phyloP scores from a whole-genome alignment of 1,140 invertebrate genomes.

The Odontomachus brunneus region DNA sequence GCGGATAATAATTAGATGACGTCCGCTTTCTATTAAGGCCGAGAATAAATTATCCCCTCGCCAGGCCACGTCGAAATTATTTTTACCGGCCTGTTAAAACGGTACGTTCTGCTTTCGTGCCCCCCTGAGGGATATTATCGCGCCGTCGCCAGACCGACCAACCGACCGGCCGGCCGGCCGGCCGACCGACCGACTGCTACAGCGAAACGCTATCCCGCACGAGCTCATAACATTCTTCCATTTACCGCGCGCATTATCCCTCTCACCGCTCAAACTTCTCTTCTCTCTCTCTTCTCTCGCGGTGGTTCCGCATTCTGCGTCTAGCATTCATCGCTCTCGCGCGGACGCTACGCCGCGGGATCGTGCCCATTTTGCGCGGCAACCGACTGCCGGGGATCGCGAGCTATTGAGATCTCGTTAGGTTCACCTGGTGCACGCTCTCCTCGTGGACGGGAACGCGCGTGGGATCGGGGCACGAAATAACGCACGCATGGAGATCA shows the following conservation, averaged over 20 bases:
- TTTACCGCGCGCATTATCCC: constrained; percentile 53
- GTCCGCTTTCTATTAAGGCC: constrained; percentile 32
- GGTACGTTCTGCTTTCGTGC: constrained; percentile 39
- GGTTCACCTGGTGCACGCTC: constrained; percentile 26
- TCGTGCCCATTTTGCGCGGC: constrained; percentile 44
- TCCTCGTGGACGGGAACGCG: constrained; percentile 36
- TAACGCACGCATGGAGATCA: constrained; percentile 17
- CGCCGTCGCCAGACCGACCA: constrained; percentile 8
- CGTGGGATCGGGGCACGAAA: constrained; percentile 54
- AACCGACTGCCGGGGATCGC: constrained; percentile 50
- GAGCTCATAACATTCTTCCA: constrained; percentile 58
- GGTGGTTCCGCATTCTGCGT: constrained; percentile 53
- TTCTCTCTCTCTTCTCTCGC: neutral
- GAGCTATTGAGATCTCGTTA: constrained; percentile 57
- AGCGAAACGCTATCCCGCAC: constrained; percentile 29
- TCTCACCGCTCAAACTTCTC: neutral
- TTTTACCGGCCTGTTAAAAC: constrained; percentile 44
- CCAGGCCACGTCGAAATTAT: constrained; percentile 19
- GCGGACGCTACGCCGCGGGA: constrained; percentile 46
- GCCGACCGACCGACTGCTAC: constrained; percentile 2
- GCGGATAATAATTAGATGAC: constrained; percentile 36
- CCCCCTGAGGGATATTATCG: constrained; percentile 7
- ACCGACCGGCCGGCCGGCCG: neutral
- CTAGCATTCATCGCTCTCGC: constrained; percentile 49
- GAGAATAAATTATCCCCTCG: constrained; percentile 21